A percentile compares a stretch with the other conserved stretches of the same genome.
phyloP scores from a whole-genome alignment of 1,140 invertebrate species.

The Micrasema minimum region DNA sequence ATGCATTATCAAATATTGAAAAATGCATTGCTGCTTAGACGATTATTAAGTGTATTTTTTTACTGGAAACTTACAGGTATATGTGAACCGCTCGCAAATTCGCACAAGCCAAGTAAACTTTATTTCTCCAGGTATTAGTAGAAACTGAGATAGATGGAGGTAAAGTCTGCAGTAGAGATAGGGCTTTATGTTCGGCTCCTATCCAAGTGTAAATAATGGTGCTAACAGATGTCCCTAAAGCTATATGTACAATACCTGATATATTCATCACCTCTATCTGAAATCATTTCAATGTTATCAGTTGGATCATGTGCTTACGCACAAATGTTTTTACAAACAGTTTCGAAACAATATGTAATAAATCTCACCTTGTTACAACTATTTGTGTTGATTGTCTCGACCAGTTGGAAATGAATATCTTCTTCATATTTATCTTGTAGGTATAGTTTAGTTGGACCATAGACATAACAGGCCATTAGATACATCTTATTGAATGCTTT shows the following conservation, averaged over 20 bases:
- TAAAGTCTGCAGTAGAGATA: slow-evolving; percentile 34
- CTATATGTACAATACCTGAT: slow-evolving; percentile 13
- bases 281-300: neutral
- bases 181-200: neutral
- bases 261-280: slow-evolving; percentile 11
- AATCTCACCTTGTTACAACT: slow-evolving; percentile 31
- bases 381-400: slow-evolving; percentile 17
- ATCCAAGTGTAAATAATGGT: slow-evolving; percentile 20
- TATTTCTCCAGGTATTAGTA: slow-evolving; percentile 14
- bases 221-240: neutral
- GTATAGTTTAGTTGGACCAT: slow-evolving; percentile 22
- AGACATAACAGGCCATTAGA: slow-evolving; percentile 5
- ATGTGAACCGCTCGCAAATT: slow-evolving; percentile 11
- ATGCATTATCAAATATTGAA: neutral
- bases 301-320: too few species aligned
- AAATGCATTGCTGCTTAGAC: neutral
- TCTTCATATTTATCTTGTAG: slow-evolving; percentile 17
- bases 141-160: neutral
- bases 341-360: neutral
- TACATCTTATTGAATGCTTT: slow-evolving; percentile 16
- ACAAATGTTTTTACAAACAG: neutral
- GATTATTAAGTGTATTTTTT: too few species aligned
- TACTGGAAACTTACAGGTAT: slow-evolving; percentile 34
- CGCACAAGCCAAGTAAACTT: slow-evolving; percentile 20
- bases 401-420: slow-evolving; percentile 10